Evolutionary conservation across 1,140 invertebrate genomes (phyloP).

Genomic region (Euura lappo): DNA sequence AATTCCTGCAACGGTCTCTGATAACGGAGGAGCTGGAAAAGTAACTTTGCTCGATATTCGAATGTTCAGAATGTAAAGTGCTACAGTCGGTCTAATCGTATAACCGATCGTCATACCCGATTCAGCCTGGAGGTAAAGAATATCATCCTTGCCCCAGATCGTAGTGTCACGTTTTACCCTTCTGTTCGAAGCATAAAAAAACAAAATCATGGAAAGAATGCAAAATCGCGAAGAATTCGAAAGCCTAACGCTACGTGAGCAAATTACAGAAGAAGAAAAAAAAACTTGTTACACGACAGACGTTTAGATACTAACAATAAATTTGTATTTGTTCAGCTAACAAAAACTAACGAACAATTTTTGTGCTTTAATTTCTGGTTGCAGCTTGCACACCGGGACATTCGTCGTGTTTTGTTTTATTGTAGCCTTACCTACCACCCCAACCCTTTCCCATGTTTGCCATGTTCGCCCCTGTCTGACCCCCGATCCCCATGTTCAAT

Average conservation of each 20-base stretch:
- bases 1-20: background rate
- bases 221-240: background rate
- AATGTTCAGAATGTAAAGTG: no score
- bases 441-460: background rate
- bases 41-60: no score
- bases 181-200: background rate
- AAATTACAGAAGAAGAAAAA: no score
- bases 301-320: background rate
- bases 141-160: background rate
- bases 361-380: constrained; percentile 41
- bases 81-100: no score
- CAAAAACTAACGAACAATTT: constrained; percentile 20
- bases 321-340: constrained; percentile 16
- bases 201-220: background rate
- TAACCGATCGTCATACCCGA: no score
- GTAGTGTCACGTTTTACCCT: background rate
- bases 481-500: constrained; percentile 24
- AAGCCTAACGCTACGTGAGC: background rate
- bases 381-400: constrained; percentile 61
- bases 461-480: constrained; percentile 27
- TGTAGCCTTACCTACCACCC: constrained; percentile 47
- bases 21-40: background rate
- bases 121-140: background rate
- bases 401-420: constrained; percentile 63
- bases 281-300: background rate